Percentiles rank a stretch among this genome's conserved stretches.
phyloP scores from a whole-genome alignment of 2,888 invertebrate genomes.

The Rotaria macrura region DNA sequence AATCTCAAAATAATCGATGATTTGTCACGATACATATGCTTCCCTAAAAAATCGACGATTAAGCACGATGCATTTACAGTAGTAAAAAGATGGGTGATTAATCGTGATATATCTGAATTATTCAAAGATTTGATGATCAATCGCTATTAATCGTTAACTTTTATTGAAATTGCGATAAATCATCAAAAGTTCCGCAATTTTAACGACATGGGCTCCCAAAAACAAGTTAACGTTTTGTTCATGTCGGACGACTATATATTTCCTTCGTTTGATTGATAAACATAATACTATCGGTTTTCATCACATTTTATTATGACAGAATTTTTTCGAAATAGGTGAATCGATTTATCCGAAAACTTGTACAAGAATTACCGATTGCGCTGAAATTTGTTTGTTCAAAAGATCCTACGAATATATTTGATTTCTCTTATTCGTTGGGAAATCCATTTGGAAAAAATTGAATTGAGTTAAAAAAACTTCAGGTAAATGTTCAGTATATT shows the following conservation, averaged over 20 bases:
- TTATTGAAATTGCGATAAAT: too few species aligned
- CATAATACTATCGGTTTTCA: slow-evolving; percentile 1
- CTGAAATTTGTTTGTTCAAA: neutral
- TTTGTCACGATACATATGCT: too few species aligned
- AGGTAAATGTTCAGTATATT: neutral
- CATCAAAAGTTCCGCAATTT: too few species aligned
- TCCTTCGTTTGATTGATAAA: neutral
- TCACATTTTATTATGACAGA: neutral
- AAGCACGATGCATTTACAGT: too few species aligned
- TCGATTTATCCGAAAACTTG: neutral
- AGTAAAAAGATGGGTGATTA: too few species aligned
- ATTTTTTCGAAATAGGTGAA: neutral
- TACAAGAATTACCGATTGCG: neutral
- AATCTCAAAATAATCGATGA: too few species aligned
- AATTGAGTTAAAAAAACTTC: neutral
- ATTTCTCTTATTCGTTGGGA: neutral
- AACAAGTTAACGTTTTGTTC: neutral
- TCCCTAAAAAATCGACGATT: too few species aligned
- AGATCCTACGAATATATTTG: neutral
- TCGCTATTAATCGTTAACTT: too few species aligned
- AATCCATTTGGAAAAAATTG: neutral
- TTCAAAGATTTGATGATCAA: too few species aligned
- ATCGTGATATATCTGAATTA: too few species aligned
- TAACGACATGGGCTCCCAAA: too few species aligned
- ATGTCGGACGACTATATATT: neutral